Conservation (phyloP, 2,113 vertebrate genomes). For the Alexandromys fortis region DNA sequence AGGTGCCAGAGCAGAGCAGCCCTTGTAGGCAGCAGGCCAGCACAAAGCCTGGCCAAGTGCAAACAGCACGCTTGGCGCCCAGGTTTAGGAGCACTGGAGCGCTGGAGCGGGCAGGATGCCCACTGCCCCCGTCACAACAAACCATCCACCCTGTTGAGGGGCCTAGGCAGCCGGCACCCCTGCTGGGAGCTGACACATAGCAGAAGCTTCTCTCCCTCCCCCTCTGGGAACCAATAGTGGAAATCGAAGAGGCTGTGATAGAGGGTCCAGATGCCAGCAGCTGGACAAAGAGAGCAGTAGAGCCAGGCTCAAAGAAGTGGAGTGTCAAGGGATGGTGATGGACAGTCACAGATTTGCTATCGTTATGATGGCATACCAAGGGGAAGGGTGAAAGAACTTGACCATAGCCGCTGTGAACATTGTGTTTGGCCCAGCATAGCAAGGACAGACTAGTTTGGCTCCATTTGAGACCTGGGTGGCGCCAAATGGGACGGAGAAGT, state of each 20-base stretch:
- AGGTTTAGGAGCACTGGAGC: conserved; percentile 52
- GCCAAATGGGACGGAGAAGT: not conserved
- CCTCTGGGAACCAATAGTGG: not conserved
- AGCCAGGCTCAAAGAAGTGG: not conserved
- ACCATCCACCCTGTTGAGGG: conserved; percentile 46
- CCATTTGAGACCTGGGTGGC: not conserved
- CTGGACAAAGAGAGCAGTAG: not conserved
- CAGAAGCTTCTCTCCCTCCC: not conserved
- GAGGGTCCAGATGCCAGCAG: conserved; percentile 16
- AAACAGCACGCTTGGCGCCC: conserved; percentile 73
- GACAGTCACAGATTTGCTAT: not conserved
- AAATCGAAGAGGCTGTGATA: not conserved
- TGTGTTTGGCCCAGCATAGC: too few species aligned
- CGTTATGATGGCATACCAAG: not conserved
- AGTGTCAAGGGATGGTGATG: not conserved
- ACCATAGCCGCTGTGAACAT: not conserved
- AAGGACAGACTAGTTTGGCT: not conserved
- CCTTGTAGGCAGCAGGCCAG: conserved; percentile 71
- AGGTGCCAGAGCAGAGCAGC: conserved; percentile 60
- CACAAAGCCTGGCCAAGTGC: conserved; percentile 67
- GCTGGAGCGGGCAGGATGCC: conserved; percentile 75
- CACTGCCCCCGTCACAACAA: conserved; percentile 81
- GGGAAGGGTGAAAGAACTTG: not conserved
- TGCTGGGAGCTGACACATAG: not conserved
- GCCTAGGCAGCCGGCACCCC: conserved; percentile 29